A percentile compares a stretch with the other conserved stretches of the same genome.
Evolutionary conservation across 2,888 invertebrate genomes (phyloP).

Genomic region (Dascillus cervinus): DNA sequence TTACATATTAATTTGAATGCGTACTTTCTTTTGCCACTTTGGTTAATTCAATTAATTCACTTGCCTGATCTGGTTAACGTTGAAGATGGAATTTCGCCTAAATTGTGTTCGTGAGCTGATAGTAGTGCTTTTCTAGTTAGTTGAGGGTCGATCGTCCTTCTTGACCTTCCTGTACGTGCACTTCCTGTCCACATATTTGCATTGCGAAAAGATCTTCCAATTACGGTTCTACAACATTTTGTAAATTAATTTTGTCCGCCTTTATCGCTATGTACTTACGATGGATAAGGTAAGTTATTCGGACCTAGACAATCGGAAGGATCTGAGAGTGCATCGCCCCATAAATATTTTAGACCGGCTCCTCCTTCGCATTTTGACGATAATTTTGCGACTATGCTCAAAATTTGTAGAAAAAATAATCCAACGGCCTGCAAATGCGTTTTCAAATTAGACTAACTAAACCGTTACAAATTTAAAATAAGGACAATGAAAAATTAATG

Average conservation of each 20-base stretch:
- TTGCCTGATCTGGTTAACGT: constrained; percentile 43
- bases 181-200: constrained; percentile 61
- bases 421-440: too few species aligned
- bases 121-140: constrained; percentile 65
- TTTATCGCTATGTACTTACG: constrained; percentile 55
- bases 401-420: too few species aligned
- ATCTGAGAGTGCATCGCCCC: constrained; percentile 80
- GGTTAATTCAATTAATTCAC: too few species aligned
- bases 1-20: too few species aligned
- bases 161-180: constrained; percentile 59
- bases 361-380: constrained; percentile 50
- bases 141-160: constrained; percentile 61
- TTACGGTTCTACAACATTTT: constrained; percentile 74
- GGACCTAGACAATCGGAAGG: constrained; percentile 73
- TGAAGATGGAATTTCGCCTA: constrained; percentile 29
- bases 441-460: too few species aligned
- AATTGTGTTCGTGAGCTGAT: constrained; percentile 50
- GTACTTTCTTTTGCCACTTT: too few species aligned
- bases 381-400: constrained; percentile 29
- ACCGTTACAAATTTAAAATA: too few species aligned
- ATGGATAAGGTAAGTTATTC: constrained; percentile 75
- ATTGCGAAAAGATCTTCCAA: constrained; percentile 59
- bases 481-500: too few species aligned
- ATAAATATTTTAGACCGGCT: constrained; percentile 69
- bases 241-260: too few species aligned